These are phyloP conservation scores for Molossus molossus DNA, from an alignment of 2,797 vertebrate genomes.

Conservation along the genomic window DNA sequence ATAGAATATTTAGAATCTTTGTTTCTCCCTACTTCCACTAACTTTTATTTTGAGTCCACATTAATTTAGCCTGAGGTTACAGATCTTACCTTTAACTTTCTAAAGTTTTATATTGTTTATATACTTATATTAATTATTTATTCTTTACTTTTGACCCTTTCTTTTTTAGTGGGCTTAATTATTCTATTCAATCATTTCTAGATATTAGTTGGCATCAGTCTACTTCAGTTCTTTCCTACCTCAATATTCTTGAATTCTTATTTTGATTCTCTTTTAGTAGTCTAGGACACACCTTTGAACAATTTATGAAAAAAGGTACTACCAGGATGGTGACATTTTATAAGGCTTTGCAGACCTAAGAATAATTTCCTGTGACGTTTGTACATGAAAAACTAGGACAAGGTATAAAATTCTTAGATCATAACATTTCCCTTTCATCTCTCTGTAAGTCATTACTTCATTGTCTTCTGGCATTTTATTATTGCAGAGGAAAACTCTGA, in stretches of 20 bases:
- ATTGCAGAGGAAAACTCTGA: conserved; percentile 82
- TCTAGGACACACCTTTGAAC: conserved; percentile 70
- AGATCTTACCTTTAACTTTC: conserved; percentile 63
- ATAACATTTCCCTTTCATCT: conserved; percentile 81
- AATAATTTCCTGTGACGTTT: conserved; percentile 78
- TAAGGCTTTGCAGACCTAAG: conserved; percentile 74
- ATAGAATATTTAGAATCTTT: conserved; percentile 70
- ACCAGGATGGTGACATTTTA: conserved; percentile 76
- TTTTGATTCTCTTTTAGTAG: conserved; percentile 70
- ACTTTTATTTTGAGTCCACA: conserved; percentile 36
- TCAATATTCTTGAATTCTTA: conserved; percentile 76
- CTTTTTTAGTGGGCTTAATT: conserved; percentile 75
- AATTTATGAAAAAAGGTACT: conserved; percentile 76
- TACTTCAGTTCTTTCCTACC: conserved; percentile 74
- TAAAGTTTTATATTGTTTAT: conserved; percentile 71
- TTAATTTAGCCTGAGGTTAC: conserved; percentile 58
- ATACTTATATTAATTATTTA: conserved; percentile 56
- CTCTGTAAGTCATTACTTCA: conserved; percentile 81
- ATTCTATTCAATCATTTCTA: conserved; percentile 52
- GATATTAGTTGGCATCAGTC: conserved; percentile 72
- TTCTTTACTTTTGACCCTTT: conserved; percentile 64
- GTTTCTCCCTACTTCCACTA: conserved; percentile 48
- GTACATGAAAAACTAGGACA: conserved; percentile 75
- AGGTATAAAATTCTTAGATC: conserved; percentile 80
- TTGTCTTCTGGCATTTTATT: conserved; percentile 85